phyloP scores from a whole-genome alignment of 2,797 vertebrate genomes.

The Premnoplex brunnescens region DNA sequence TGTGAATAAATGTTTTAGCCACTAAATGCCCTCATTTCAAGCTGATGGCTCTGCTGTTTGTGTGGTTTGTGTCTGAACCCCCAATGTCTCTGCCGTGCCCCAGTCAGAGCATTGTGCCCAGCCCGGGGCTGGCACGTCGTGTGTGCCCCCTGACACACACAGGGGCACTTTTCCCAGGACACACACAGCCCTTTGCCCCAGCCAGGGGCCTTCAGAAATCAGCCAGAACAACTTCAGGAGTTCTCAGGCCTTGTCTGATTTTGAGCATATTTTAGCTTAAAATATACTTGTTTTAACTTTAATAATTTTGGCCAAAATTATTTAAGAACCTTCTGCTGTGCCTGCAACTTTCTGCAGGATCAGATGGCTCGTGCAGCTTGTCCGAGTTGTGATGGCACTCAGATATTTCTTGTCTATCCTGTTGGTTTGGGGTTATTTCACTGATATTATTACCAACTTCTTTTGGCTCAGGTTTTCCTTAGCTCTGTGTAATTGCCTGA shows the following conservation, averaged over 20 bases:
- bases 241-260: not conserved
- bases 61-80: not conserved
- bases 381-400: not conserved
- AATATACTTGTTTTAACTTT: not conserved
- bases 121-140: not conserved
- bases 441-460: not conserved
- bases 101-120: no score
- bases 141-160: fast-evolving
- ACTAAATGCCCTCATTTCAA: not conserved
- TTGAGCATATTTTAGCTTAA: not conserved
- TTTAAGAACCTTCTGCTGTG: not conserved
- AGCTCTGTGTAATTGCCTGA: not conserved
- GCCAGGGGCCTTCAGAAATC: not conserved
- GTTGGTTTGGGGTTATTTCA: not conserved
- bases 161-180: no score
- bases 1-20: not conserved
- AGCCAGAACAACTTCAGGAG: not conserved
- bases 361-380: not conserved
- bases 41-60: not conserved
- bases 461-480: not conserved
- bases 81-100: not conserved
- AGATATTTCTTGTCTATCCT: not conserved
- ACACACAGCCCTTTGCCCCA: not conserved
- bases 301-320: not conserved
- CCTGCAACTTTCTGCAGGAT: not conserved